A percentile compares a stretch with the other conserved stretches of the same genome.
phyloP scores from a whole-genome alignment of 2,888 invertebrate genomes.

The Plebejus argus region DNA sequence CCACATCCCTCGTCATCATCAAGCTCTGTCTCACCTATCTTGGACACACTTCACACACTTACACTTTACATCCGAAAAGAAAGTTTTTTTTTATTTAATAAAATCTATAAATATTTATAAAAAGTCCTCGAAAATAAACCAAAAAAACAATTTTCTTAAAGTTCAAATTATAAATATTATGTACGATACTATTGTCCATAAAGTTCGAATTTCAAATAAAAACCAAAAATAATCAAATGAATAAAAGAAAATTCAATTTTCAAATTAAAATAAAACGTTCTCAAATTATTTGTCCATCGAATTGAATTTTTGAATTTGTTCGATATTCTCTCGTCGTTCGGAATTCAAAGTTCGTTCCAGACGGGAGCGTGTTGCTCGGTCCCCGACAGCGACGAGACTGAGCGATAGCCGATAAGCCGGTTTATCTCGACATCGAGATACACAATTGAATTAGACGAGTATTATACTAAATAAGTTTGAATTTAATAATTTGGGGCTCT shows the following conservation, averaged over 20 bases:
- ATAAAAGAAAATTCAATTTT: conserved; percentile 25
- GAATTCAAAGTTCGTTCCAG: neutral
- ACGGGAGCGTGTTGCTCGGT: neutral
- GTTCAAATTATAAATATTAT: no score
- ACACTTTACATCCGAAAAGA: conserved; percentile 45
- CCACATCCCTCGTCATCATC: conserved; percentile 53
- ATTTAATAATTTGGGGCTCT: neutral
- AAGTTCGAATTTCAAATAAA: neutral
- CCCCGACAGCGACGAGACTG: conserved; percentile 9
- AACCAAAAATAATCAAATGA: neutral
- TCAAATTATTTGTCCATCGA: neutral
- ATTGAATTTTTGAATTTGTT: neutral
- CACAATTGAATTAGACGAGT: neutral
- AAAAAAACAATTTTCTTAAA: no score
- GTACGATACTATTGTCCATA: neutral
- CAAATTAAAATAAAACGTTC: conserved; percentile 24
- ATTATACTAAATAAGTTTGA: neutral
- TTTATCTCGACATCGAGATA: neutral
- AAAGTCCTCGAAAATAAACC: neutral
- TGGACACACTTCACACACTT: conserved; percentile 51
- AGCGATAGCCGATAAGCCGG: neutral
- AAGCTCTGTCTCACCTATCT: conserved; percentile 61
- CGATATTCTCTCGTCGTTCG: neutral
- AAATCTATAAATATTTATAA: no score
- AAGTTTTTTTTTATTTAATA: neutral